Conservation (phyloP, 2,888 invertebrate species). For the Resseliella maxima region DNA sequence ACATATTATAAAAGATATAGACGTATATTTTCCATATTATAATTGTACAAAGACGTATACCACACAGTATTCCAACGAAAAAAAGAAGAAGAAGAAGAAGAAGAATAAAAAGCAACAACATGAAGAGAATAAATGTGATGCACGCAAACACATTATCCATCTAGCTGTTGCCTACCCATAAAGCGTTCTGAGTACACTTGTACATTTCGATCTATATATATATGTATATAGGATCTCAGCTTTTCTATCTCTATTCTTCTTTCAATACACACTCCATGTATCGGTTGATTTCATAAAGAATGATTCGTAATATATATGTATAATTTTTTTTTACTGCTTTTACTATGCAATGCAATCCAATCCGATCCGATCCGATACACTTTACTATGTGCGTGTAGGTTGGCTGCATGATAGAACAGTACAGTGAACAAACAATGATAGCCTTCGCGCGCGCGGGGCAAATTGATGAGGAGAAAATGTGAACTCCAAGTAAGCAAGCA, state of each 20-base stretch:
- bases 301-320: slow-evolving; percentile 45
- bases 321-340: not conserved
- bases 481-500: not conserved
- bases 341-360: slow-evolving; percentile 18
- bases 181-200: not conserved
- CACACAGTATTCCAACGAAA: not conserved
- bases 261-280: slow-evolving; percentile 28
- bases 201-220: no score
- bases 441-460: not conserved
- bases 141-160: slow-evolving; percentile 51
- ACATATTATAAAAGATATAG: slow-evolving; percentile 23
- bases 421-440: no score
- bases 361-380: not conserved
- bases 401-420: no score
- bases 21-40: slow-evolving; percentile 34
- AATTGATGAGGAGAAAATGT: not conserved
- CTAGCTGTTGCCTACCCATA: slow-evolving; percentile 45
- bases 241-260: slow-evolving; percentile 48
- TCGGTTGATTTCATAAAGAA: slow-evolving; percentile 41
- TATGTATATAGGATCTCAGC: slow-evolving; percentile 14
- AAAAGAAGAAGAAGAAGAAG: not conserved
- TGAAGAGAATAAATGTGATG: slow-evolving; percentile 12
- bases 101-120: not conserved
- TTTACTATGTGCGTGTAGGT: not conserved
- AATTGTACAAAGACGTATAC: slow-evolving; percentile 45